These are phyloP conservation scores for Eupithecia subumbrata DNA, from an alignment of 2,888 invertebrate species.

Conservation along the genomic window DNA sequence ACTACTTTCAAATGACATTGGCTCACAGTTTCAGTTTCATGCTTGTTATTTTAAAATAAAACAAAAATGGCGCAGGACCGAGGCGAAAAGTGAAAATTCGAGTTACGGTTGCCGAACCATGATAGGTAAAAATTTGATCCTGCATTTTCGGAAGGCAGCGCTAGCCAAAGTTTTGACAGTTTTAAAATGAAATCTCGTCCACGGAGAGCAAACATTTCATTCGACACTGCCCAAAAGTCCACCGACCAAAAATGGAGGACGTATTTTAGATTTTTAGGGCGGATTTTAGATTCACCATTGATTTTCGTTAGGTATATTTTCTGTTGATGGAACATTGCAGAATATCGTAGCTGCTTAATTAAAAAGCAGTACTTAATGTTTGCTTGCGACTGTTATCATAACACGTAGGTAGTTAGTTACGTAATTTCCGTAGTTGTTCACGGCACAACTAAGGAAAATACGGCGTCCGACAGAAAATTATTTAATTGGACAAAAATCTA, in stretches of 20 bases:
- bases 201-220: background rate
- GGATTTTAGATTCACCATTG: background rate
- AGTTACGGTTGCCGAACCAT: too few species aligned
- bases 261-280: background rate
- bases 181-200: background rate
- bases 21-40: background rate
- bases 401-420: too few species aligned
- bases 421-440: too few species aligned
- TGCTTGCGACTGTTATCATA: background rate
- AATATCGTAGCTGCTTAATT: background rate
- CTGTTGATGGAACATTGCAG: background rate
- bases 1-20: conserved; percentile 5
- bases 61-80: background rate
- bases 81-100: too few species aligned
- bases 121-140: background rate
- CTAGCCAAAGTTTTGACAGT: background rate
- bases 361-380: background rate
- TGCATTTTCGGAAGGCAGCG: background rate
- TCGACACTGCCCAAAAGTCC: background rate
- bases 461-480: too few species aligned
- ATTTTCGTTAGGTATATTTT: background rate
- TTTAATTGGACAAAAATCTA: too few species aligned
- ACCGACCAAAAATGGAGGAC: background rate
- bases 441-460: too few species aligned
- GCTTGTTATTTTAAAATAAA: background rate